A percentile compares a stretch with the other conserved stretches of the same genome.
phyloP scores from a whole-genome alignment of 2,888 invertebrate genomes.

The Dynastes grantii region DNA sequence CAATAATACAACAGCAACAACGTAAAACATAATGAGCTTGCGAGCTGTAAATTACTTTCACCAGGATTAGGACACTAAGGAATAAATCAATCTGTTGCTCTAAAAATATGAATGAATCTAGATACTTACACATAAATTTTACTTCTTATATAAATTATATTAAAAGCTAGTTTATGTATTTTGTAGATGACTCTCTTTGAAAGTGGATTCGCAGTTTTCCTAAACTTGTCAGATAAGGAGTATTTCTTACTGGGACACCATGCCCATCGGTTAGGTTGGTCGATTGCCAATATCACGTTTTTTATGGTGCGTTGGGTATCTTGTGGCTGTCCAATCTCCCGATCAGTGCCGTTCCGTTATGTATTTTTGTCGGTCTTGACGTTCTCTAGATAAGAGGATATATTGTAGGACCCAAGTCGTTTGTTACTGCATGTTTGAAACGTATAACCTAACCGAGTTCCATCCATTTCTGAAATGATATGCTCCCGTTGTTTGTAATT shows the following conservation, averaged over 20 bases:
- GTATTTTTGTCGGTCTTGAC: neutral
- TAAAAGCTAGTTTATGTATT: too few relatives aligned
- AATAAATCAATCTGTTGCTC: too few relatives aligned
- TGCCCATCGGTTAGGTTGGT: neutral
- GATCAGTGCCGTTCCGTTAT: neutral
- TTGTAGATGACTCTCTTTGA: neutral
- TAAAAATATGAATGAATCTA: too few relatives aligned
- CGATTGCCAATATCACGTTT: neutral
- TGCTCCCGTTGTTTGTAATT: too few relatives aligned
- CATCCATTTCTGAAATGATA: too few relatives aligned
- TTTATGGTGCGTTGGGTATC: neutral
- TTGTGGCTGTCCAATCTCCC: neutral
- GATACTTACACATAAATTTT: too few relatives aligned
- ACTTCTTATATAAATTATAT: too few relatives aligned
- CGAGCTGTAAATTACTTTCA: too few relatives aligned
- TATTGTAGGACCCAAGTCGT: neutral
- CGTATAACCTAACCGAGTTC: too few relatives aligned
- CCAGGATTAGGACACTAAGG: too few relatives aligned
- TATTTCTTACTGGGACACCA: neutral
- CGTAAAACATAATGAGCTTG: too few relatives aligned
- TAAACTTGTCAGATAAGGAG: neutral
- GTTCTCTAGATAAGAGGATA: neutral
- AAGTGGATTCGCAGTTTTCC: neutral
- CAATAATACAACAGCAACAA: too few relatives aligned
- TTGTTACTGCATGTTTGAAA: neutral